These are phyloP conservation scores for Rhabdomys pumilio DNA, from an alignment of 2,797 vertebrate genomes.

Conservation along the genomic window DNA sequence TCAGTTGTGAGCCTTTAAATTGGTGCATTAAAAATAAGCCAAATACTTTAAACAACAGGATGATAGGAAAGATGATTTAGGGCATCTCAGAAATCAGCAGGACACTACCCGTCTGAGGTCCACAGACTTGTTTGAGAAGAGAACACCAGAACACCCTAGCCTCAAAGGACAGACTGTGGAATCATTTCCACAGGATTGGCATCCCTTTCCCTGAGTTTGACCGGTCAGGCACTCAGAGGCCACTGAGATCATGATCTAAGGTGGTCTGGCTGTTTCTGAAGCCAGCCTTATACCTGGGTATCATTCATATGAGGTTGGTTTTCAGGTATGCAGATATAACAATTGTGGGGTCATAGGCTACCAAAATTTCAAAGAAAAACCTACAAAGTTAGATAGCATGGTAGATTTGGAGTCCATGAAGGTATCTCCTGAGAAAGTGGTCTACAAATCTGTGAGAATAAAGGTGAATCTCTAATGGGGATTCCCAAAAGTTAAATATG, in stretches of 20 bases:
- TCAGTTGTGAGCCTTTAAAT: background rate
- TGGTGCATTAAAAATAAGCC: background rate
- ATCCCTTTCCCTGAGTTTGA: background rate
- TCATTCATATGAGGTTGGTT: background rate
- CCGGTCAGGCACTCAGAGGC: background rate
- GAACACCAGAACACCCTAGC: background rate
- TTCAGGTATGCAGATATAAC: background rate
- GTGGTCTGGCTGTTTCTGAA: background rate
- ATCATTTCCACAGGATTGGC: background rate
- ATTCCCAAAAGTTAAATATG: background rate
- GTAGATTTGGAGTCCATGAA: background rate
- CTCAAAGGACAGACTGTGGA: background rate
- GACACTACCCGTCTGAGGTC: background rate
- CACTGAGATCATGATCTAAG: background rate
- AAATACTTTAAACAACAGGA: background rate
- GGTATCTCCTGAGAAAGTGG: background rate
- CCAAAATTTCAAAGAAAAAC: background rate
- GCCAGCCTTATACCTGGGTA: background rate
- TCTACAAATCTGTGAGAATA: too few relatives aligned
- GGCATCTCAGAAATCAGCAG: background rate
- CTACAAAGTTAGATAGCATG: background rate
- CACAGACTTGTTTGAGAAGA: background rate
- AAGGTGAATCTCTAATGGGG: background rate
- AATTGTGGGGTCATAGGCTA: background rate
- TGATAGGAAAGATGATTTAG: background rate